A percentile compares a stretch with the other conserved stretches of the same genome.
These are phyloP conservation scores for Rynchops niger DNA, from an alignment of 2,113 vertebrate genomes.

Conservation along the genomic window DNA sequence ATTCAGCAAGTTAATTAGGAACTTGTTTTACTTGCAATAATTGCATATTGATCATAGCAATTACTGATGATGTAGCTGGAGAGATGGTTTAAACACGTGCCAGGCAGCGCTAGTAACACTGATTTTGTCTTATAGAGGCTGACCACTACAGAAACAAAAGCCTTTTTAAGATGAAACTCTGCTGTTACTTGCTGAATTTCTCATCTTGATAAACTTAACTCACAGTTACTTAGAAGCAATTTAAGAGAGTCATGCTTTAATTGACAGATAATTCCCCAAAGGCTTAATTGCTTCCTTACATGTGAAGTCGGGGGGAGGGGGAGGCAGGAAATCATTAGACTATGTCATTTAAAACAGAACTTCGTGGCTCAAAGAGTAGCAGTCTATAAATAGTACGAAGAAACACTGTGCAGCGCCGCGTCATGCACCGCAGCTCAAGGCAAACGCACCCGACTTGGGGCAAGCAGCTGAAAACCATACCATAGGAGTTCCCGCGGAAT, in stretches of 20 bases:
- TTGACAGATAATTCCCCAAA: not conserved
- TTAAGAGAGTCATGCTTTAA: not conserved
- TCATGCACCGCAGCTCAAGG: not conserved
- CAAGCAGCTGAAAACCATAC: accelerated
- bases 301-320: not conserved
- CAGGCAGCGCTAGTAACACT: not conserved
- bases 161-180: not conserved
- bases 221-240: not conserved
- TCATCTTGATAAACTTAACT: not conserved
- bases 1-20: not conserved
- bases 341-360: not conserved
- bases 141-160: not conserved
- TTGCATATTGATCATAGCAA: not conserved
- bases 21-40: not conserved
- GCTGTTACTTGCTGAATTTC: not conserved
- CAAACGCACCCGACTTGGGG: not conserved
- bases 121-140: not conserved
- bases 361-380: not conserved
- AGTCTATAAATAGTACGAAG: not conserved
- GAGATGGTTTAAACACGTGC: not conserved
- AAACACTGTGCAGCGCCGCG: accelerated
- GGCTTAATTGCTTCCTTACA: not conserved
- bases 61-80: not conserved
- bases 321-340: not conserved
- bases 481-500: accelerated